Evolutionary conservation across 1,140 invertebrate species (phyloP), one percentile per base, ranked within the genome.

Genomic region (Bombus confusus): DNA sequence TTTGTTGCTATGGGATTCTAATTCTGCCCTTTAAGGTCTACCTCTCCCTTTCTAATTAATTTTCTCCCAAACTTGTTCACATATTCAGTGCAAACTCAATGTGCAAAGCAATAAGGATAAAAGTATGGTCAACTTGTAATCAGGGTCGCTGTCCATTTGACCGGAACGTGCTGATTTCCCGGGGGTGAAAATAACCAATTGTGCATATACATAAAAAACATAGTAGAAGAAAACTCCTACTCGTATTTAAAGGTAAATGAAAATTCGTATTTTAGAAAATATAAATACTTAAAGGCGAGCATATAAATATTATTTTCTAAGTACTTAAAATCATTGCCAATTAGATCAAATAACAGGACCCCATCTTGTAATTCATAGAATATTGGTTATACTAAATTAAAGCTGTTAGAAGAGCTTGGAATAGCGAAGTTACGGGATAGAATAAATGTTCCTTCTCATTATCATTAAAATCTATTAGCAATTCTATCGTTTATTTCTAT

Each of bases 1-100:
- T 95, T 94, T 94, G 92, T 94, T 93, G 93, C 93, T 95, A 95
- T 94, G 91, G 90, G 91, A 93, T 92, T 94, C 92, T 94, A 93
- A 93, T 92, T 93, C 90, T 90, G 88, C 89, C 91, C 90, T 90
- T 92, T 91, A 87, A 87, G 71, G 52, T 90, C 90, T 93, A 92
- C 85, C 86, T 92, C 72, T 87, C 89, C 88, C 88, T 72, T 88
- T 86, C 89, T 86, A 85, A 90, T 85, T 77, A 86, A 83, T 47
- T 77, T 88, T 86, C 62, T 82, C 86, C 87, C 90, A 86, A 87
- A 91, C 77, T 90, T 83, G 86, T 89, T 80, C 83, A 88, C 66
- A 83, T 88, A 74, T 83, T 91, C 69, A 86, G 71, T 88, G 84
- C 84, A 90, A 91, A 89, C 80, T 88, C 78, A 90, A 90, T 90